Conservation (phyloP, 2,888 invertebrate species). For the Danaus chrysippus region DNA sequence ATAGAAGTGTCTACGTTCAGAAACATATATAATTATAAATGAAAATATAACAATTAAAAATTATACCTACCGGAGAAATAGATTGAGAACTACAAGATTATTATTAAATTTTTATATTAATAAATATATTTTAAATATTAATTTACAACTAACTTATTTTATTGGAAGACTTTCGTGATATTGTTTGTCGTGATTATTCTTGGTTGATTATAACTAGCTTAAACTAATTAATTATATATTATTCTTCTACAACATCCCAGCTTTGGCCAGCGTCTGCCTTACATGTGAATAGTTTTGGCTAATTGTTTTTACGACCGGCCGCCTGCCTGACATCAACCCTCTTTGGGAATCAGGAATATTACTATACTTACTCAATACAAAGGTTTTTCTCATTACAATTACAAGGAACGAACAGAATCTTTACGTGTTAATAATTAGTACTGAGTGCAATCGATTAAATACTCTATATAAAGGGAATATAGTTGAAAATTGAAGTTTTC, state of each 20-base stretch:
- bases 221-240: conserved; percentile 23
- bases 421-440: conserved; percentile 5
- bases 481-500: not conserved
- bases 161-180: conserved; percentile 76
- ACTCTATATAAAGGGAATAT: conserved; percentile 10
- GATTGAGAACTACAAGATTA: not conserved
- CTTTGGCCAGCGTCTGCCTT: no score
- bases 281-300: no score
- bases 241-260: not conserved
- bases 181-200: conserved; percentile 76
- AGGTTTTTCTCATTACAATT: no score
- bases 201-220: conserved; percentile 61
- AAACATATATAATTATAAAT: no score
- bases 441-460: conserved; percentile 30
- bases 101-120: not conserved
- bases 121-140: conserved; percentile 9
- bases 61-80: conserved; percentile 6
- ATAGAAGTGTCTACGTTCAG: no score
- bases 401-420: not conserved
- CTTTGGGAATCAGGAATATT: no score
- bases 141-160: conserved; percentile 29
- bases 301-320: no score
- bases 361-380: not conserved
- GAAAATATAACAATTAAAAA: not conserved
- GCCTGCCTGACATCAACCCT: no score